Percentiles rank a stretch among this genome's conserved stretches.
Conservation (phyloP, 2,113 vertebrate species). For the Neolamprologus falcicula region DNA sequence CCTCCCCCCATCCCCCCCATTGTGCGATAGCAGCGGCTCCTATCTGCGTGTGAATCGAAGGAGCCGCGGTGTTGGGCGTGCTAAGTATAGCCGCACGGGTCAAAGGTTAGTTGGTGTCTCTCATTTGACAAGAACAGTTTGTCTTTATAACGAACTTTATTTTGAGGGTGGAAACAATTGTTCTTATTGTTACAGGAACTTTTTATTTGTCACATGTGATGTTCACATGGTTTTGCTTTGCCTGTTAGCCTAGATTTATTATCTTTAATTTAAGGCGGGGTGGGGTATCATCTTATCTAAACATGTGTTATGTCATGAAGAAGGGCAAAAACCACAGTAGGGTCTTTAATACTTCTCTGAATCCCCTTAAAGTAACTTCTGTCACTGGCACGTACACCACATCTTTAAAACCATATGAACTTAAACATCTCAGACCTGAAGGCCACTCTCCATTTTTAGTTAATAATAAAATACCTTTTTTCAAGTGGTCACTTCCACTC, state of each 20-base stretch:
- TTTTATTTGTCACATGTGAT: background rate
- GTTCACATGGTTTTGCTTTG: background rate
- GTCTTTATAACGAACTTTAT: background rate
- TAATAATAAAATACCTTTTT: background rate
- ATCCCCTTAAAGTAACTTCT: background rate
- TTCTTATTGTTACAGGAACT: background rate
- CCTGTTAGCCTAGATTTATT: background rate
- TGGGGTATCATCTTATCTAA: background rate
- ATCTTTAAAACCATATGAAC: background rate
- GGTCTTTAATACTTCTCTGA: background rate
- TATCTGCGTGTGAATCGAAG: slow-evolving; percentile 13
- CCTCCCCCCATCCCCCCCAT: background rate
- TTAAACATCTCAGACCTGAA: background rate
- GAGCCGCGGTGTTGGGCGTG: background rate
- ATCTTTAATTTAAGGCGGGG: background rate
- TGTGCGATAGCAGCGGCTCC: background rate
- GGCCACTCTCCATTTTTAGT: background rate
- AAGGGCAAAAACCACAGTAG: background rate
- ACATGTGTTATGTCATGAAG: background rate
- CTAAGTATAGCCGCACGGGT: slow-evolving; percentile 4
- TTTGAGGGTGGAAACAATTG: too few species aligned
- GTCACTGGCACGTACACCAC: background rate
- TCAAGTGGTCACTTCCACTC: background rate
- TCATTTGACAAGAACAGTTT: background rate
- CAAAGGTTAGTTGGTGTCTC: background rate